Percentiles rank a stretch among this genome's conserved stretches.
Evolutionary conservation across 2,113 vertebrate genomes (phyloP).

Genomic region (Pithys albifrons): DNA sequence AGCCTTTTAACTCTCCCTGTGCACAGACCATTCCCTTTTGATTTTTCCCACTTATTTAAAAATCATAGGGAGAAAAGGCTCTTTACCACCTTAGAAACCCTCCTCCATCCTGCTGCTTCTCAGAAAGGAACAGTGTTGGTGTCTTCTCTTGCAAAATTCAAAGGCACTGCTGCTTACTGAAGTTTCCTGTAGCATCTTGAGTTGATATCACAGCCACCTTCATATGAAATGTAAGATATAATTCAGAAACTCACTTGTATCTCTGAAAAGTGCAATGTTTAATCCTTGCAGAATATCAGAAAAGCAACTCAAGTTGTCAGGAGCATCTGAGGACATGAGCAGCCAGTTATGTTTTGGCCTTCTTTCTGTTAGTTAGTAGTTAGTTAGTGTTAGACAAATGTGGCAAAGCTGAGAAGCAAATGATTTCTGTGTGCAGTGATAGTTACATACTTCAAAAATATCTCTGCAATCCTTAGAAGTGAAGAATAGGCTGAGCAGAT

Average conservation of each 20-base stretch:
- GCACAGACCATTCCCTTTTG: neutral
- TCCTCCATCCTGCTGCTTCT: neutral
- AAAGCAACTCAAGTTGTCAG: neutral
- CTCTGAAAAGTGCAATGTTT: neutral
- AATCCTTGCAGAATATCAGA: neutral
- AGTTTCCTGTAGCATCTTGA: neutral
- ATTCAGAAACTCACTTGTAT: neutral
- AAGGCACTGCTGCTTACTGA: neutral
- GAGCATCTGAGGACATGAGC: neutral
- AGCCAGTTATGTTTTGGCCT: neutral
- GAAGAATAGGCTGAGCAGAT: neutral
- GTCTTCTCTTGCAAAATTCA: slow-evolving; percentile 17
- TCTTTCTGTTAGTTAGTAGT: neutral
- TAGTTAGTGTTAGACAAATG: neutral
- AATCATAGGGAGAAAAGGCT: slow-evolving; percentile 4
- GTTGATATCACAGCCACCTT: neutral
- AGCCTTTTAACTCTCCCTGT: slow-evolving; percentile 18
- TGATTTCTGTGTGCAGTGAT: neutral
- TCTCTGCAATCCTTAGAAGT: neutral
- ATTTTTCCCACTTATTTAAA: slow-evolving; percentile 48
- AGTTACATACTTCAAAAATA: neutral
- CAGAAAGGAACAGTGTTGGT: neutral
- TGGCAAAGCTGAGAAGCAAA: neutral
- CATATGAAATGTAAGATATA: neutral
- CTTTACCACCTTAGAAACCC: neutral